These are phyloP conservation scores for Enoplolaimus lenunculus DNA, from an alignment of 2,888 invertebrate species.

Conservation along the genomic window DNA sequence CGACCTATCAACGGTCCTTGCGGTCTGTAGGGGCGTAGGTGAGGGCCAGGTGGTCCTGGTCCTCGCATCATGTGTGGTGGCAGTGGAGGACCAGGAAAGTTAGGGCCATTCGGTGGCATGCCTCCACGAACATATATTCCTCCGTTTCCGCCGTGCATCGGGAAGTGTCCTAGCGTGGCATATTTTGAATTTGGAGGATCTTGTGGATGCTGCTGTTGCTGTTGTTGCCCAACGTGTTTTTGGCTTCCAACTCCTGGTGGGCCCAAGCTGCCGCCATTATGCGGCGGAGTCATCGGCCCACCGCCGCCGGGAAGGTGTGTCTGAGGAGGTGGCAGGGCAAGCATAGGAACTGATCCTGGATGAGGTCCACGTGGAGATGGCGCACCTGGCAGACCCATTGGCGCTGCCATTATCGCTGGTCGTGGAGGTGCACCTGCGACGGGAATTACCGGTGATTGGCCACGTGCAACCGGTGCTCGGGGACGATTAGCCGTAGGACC, in stretches of 20 bases:
- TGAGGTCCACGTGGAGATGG: neutral
- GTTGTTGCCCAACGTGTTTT: no score
- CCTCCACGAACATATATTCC: neutral
- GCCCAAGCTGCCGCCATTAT: no score
- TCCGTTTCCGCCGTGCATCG: neutral
- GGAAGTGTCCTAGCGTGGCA: neutral
- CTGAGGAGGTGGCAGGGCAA: neutral
- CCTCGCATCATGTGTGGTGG: neutral
- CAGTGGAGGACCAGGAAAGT: neutral
- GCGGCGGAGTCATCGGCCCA: neutral
- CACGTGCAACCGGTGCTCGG: no score
- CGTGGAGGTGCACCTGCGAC: neutral
- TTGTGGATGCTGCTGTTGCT: neutral
- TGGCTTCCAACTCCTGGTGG: no score
- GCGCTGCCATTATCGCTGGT: neutral
- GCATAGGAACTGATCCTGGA: neutral
- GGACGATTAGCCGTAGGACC: neutral
- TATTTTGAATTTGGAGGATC: neutral
- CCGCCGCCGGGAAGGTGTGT: neutral
- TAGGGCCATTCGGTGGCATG: neutral
- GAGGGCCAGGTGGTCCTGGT: neutral
- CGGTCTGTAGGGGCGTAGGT: no score
- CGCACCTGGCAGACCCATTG: slow-evolving; percentile 7
- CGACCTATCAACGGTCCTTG: no score
- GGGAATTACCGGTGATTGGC: no score